These are phyloP conservation scores for Andrena dorsata DNA, from an alignment of 2,888 invertebrate genomes.

Conservation along the genomic window DNA sequence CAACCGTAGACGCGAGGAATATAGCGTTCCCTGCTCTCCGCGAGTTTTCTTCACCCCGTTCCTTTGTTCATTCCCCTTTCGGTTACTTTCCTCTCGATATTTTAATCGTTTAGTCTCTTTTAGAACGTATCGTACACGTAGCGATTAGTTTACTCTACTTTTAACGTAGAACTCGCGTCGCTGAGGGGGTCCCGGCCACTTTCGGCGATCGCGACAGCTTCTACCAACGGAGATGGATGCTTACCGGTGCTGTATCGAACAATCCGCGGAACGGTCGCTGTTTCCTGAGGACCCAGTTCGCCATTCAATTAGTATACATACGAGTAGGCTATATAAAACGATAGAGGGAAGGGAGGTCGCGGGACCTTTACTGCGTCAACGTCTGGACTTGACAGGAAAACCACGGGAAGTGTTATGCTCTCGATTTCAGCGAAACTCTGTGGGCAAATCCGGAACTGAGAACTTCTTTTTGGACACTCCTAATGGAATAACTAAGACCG, in stretches of 20 bases:
- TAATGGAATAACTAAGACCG: no score
- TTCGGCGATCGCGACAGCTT: constrained; percentile 26
- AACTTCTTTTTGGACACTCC: not conserved
- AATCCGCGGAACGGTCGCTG: constrained; percentile 60
- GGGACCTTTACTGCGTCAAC: constrained; percentile 64
- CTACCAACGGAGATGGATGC: constrained; percentile 58
- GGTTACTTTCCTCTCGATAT: not conserved
- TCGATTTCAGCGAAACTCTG: not conserved
- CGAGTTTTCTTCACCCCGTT: constrained; percentile 6
- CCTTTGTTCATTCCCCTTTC: not conserved
- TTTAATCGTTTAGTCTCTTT: constrained; percentile 31
- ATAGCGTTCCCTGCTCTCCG: constrained; percentile 31
- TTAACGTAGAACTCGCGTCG: constrained; percentile 26
- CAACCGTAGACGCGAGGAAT: constrained; percentile 44
- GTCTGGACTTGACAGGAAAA: constrained; percentile 63
- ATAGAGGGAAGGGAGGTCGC: constrained; percentile 65
- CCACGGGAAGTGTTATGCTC: not conserved
- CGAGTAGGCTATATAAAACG: constrained; percentile 54
- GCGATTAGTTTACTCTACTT: constrained; percentile 37
- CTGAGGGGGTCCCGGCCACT: not conserved
- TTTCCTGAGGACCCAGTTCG: constrained; percentile 61
- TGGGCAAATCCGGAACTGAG: not conserved
- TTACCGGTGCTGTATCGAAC: constrained; percentile 67
- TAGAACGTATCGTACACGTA: constrained; percentile 33
- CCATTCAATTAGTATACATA: constrained; percentile 54